Percentiles rank a stretch among this genome's conserved stretches.
Conservation (phyloP, 2,888 invertebrate species). For the Pycnomerus fuliginosus region DNA sequence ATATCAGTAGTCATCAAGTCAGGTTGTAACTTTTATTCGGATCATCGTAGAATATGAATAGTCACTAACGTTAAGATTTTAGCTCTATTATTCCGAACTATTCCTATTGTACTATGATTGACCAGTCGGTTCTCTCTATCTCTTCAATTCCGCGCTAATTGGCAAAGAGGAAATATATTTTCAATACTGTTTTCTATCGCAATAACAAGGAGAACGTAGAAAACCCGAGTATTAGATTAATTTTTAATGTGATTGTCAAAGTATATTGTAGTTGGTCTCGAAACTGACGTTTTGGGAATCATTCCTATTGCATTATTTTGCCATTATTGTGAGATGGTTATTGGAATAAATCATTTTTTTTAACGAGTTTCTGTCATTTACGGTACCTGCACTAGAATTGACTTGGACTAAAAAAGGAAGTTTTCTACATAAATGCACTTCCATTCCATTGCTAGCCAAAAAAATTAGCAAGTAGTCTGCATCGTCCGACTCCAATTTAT, state of each 20-base stretch:
- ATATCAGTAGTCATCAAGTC: conserved; percentile 1
- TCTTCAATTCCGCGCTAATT: background rate
- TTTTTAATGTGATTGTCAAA: conserved; percentile 15
- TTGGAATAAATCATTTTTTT: conserved; percentile 18
- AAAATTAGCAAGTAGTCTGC: too few relatives aligned
- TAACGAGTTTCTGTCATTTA: too few relatives aligned
- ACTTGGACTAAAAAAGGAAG: too few relatives aligned
- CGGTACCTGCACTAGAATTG: too few relatives aligned
- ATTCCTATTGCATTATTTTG: conserved; percentile 13
- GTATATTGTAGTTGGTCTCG: conserved; percentile 8
- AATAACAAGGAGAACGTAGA: conserved; percentile 31
- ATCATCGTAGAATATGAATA: background rate
- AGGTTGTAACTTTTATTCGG: conserved; percentile 3
- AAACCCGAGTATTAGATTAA: conserved; percentile 10
- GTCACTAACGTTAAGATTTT: background rate
- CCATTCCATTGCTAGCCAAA: too few relatives aligned
- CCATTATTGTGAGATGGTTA: conserved; percentile 18
- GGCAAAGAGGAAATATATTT: conserved; percentile 40
- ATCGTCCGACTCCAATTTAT: too few relatives aligned
- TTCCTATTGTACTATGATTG: background rate
- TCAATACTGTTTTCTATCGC: conserved; percentile 48
- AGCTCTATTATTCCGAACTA: background rate
- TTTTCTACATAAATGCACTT: too few relatives aligned
- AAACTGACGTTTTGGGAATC: conserved; percentile 5
- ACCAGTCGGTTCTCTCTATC: background rate